Evolutionary conservation across 1,140 invertebrate species (phyloP).

Genomic region (Aphidius ervi): DNA sequence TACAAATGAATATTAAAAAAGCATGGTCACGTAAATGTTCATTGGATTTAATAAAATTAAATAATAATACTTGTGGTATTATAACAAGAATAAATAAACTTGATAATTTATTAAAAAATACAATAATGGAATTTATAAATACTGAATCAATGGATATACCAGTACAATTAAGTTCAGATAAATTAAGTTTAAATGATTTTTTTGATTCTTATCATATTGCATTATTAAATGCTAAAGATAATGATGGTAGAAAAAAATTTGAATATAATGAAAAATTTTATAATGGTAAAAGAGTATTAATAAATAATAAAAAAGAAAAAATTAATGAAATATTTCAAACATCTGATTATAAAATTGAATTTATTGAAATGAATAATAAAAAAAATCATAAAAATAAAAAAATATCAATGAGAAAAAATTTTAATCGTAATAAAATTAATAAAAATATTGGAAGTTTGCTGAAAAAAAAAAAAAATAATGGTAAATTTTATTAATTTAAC

Average conservation of each 20-base stretch:
- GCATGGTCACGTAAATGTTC: constrained; percentile 2
- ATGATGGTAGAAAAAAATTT: too few relatives aligned
- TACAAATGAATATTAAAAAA: neutral
- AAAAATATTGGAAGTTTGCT: too few relatives aligned
- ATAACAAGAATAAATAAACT: neutral
- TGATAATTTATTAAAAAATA: neutral
- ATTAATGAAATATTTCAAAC: constrained; percentile 1
- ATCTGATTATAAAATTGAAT: neutral
- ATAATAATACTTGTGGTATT: neutral
- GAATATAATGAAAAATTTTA: neutral
- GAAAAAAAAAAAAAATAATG: too few relatives aligned
- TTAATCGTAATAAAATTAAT: too few relatives aligned
- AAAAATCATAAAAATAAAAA: too few relatives aligned
- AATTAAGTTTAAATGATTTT: neutral
- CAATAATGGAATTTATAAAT: neutral
- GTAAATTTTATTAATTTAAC: too few relatives aligned
- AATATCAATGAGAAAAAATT: too few relatives aligned
- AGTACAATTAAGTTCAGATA: neutral
- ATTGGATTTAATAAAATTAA: neutral
- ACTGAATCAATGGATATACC: neutral
- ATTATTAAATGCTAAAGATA: neutral
- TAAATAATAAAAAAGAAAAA: neutral
- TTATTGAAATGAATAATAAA: neutral
- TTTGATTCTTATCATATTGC: neutral
- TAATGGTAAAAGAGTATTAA: neutral